Percentiles rank a stretch among this genome's conserved stretches.
These are phyloP conservation scores for Scrobipalpa costella DNA, from an alignment of 2,888 invertebrate species.

Conservation along the genomic window DNA sequence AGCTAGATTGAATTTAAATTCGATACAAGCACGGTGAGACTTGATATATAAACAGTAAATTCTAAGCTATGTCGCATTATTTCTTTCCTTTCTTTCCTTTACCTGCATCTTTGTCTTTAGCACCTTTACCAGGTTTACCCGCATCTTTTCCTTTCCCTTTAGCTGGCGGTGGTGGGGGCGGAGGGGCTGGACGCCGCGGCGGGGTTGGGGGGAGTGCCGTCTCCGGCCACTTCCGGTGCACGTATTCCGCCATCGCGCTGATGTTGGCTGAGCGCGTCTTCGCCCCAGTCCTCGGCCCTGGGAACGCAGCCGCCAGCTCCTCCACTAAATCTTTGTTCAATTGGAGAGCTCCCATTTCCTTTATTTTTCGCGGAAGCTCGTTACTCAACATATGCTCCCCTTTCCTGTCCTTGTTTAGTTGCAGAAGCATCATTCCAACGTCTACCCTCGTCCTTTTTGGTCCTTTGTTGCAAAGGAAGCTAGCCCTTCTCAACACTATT, in stretches of 20 bases:
- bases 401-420: constrained; percentile 39
- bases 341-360: constrained; percentile 33
- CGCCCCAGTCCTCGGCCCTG: constrained; percentile 13
- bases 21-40: too few species aligned
- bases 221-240: constrained; percentile 33
- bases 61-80: too few species aligned
- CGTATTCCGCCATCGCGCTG: constrained; percentile 15
- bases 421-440: constrained; percentile 44
- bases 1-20: too few species aligned
- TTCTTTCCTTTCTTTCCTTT: too few species aligned
- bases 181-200: constrained; percentile 23
- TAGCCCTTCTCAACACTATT: constrained; percentile 47
- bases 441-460: constrained; percentile 47
- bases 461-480: constrained; percentile 41
- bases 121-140: background rate
- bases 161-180: background rate
- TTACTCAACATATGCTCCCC: constrained; percentile 38
- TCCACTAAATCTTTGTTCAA: constrained; percentile 41
- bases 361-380: constrained; percentile 40
- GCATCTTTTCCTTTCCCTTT: constrained; percentile 1
- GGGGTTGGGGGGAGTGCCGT: constrained; percentile 30
- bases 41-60: too few species aligned
- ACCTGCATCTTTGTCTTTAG: background rate
- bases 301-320: constrained; percentile 23
- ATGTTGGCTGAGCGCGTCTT: constrained; percentile 11